These are phyloP conservation scores for Ichneumoninae sp. DNA, from an alignment of 2,888 invertebrate species.

Conservation along the genomic window DNA sequence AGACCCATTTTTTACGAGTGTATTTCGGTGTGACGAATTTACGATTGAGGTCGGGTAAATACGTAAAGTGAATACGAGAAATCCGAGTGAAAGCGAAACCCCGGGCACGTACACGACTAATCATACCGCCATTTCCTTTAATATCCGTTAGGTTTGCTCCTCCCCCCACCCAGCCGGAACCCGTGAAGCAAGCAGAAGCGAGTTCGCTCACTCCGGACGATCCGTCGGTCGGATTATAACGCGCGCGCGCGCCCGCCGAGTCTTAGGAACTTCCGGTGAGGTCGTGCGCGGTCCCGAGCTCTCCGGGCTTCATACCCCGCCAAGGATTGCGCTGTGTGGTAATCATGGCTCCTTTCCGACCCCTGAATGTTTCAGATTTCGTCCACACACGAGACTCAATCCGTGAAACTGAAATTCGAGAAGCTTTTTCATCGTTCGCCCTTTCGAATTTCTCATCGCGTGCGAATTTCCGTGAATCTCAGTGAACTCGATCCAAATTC, in stretches of 20 bases:
- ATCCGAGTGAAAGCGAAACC: conserved; percentile 78
- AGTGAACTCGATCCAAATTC: neutral
- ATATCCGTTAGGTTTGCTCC: conserved; percentile 82
- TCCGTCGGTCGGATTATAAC: conserved; percentile 65
- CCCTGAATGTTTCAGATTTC: conserved; percentile 78
- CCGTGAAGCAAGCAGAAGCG: conserved; percentile 60
- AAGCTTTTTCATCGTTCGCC: no score
- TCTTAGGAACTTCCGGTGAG: conserved; percentile 83
- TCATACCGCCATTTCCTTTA: conserved; percentile 85
- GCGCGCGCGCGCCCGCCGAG: conserved; percentile 78
- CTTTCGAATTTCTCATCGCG: no score
- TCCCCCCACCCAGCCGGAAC: conserved; percentile 58
- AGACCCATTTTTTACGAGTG: neutral
- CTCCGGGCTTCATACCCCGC: conserved; percentile 30
- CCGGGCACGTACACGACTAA: conserved; percentile 84
- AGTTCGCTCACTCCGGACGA: conserved; percentile 63
- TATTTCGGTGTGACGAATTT: neutral
- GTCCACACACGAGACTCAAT: conserved; percentile 48
- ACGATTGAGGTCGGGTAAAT: conserved; percentile 4
- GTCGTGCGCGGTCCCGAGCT: conserved; percentile 72
- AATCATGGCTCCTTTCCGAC: conserved; percentile 76
- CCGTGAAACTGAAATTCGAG: neutral
- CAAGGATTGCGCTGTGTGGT: conserved; percentile 67
- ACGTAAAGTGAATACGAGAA: conserved; percentile 64
- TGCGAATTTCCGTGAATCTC: neutral